Base-by-base conservation (phyloP, 2,113 vertebrate genomes). In the Tricholaema leucomelas region DNA sequence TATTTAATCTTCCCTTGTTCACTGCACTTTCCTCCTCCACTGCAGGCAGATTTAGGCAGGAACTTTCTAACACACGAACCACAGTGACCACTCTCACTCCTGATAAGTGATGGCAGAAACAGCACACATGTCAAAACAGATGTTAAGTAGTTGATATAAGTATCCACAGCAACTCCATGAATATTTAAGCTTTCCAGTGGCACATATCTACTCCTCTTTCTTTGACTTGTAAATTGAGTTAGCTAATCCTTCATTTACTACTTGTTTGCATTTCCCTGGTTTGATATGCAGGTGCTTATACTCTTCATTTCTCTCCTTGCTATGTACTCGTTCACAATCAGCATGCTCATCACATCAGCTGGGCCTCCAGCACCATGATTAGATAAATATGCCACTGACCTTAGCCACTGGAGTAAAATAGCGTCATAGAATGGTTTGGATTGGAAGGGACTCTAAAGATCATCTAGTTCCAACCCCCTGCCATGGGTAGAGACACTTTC, bases 181-280 rank as follows among this genome's bases (percentile, higher is more conserved):
- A 94, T 82, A 96, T 94, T 94, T 91, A 94, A 73, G 93, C 85
- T 75, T 89, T 94, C 94, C 90, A 78, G 85, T 90, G 76, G 90
- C 87, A 79, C 77, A 44, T 93, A 83, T 15, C 87, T 79, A 84
- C 89, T 95, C 84, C 83, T 85, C 91, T 94, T 85, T 46, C 91
- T 94, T 93, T 93, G 91, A 94, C 91, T 97, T 96, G 92, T 80
- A 95, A 95, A 95, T 92, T 7, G 65, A 58, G 91, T 94, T 85
- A 95, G 76, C 73, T 83, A 95, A 93, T 93, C 88, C 80, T 90
- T 72, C 87, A 33, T 94, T 95, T 91, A 91, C 88, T 79, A 73
- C 81, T 90, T 85, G 92, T 96, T 96, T 95, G 77, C 84, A 94
- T 89, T 96, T 93, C 56, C 91, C 85, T 88, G 87, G 67, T 83